Evolutionary conservation across 2,888 invertebrate species (phyloP).

Genomic region (Dicranocentrus wangi): DNA sequence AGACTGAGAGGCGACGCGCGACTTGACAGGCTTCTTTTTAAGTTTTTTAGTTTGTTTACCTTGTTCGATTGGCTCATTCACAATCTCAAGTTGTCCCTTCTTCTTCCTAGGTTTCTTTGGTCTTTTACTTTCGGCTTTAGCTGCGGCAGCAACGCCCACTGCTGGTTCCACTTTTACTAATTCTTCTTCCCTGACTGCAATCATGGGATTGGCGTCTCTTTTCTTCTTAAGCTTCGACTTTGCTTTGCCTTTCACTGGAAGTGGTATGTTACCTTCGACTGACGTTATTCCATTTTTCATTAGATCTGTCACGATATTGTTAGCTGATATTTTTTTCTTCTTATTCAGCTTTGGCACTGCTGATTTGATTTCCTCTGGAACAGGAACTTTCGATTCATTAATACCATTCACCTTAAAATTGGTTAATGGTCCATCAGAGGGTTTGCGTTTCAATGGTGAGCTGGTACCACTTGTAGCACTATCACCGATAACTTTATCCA

Average conservation of each 20-base stretch:
- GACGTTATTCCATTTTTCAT: too few relatives aligned
- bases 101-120: constrained; percentile 32
- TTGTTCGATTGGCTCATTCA: too few relatives aligned
- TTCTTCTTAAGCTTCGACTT: not conserved
- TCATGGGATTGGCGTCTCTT: too few relatives aligned
- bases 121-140: constrained; percentile 1
- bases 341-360: not conserved
- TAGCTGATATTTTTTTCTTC: too few relatives aligned
- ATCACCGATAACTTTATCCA: too few relatives aligned
- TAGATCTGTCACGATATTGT: too few relatives aligned
- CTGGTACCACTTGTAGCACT: not conserved
- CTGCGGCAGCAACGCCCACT: not conserved
- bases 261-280: too few relatives aligned
- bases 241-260: too few relatives aligned
- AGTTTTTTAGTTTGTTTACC: too few relatives aligned
- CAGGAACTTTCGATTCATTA: not conserved
- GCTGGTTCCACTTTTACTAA: not conserved
- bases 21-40: constrained; percentile 10
- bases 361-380: not conserved
- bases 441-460: constrained; percentile 16
- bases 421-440: not conserved
- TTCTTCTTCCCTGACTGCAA: too few relatives aligned
- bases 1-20: not conserved
- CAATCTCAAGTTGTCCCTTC: not conserved
- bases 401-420: constrained; percentile 26